A percentile compares a stretch with the other conserved stretches of the same genome.
These are phyloP conservation scores for Columbina picui DNA, from an alignment of 2,113 vertebrate species.

Conservation along the genomic window DNA sequence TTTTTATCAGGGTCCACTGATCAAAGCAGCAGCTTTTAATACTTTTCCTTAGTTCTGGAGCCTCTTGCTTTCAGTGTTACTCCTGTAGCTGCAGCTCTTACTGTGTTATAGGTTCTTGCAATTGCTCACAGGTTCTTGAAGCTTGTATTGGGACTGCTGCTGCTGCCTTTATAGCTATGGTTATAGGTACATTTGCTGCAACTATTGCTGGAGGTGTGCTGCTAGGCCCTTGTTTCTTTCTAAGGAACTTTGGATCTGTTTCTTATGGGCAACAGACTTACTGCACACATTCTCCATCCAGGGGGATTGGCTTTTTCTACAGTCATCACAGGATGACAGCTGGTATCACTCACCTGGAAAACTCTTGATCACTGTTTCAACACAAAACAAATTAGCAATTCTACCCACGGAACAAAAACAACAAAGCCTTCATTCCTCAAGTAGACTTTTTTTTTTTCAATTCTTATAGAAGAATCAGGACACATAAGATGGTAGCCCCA, in stretches of 20 bases:
- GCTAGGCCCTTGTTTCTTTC: neutral
- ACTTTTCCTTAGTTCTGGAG: neutral
- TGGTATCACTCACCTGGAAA: neutral
- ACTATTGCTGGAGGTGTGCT: neutral
- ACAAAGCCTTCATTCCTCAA: neutral
- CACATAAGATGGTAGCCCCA: neutral
- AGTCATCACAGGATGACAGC: neutral
- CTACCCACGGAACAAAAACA: neutral
- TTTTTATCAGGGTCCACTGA: neutral
- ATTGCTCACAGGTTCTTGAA: neutral
- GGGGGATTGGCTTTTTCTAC: neutral
- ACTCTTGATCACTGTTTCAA: neutral
- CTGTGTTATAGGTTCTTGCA: neutral
- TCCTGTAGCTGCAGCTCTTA: neutral
- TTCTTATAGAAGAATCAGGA: neutral
- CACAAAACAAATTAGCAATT: neutral
- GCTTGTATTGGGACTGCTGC: neutral
- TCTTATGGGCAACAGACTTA: neutral
- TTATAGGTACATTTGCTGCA: neutral
- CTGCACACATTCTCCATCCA: neutral
- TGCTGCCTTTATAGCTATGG: neutral
- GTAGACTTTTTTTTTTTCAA: neutral
- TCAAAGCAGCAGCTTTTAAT: neutral
- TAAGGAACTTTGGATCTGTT: neutral
- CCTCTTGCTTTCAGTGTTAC: neutral